Base-by-base conservation (phyloP, 2,797 vertebrate species). In the Onychomys arenicola region DNA sequence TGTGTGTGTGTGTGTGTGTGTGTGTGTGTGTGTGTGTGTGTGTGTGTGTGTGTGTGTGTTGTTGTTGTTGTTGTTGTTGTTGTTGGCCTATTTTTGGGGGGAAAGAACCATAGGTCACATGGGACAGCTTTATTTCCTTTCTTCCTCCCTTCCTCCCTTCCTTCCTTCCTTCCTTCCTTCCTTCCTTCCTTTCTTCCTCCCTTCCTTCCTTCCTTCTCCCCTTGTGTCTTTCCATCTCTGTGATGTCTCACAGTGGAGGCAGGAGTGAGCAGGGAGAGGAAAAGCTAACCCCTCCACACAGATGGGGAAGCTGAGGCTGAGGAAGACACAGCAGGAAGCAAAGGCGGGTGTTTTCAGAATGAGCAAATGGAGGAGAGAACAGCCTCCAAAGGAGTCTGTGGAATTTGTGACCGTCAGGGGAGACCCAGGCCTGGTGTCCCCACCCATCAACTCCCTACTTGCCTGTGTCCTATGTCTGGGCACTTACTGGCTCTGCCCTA, bases 201-300 rank as follows among this genome's bases (percentile, higher is more conserved):
- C 55, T 17, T 1, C 29, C 25, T 29, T 13, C 5, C 9, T 32
- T 11, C 17, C 13, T 2, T 12, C 21, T 21, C 0, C 2, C 32
- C 52, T 7, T n/a, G 12, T 25, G 57, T 10, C 59, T 2, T n/a
- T 43, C 63, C 59, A 5, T 80, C 57, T 65, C 88, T 40, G 23
- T 6, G 55, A 59, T 25, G 6, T 59, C 59, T 52, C 63, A 91
- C 63, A 13, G 17, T 46, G n/a, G 11, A n/a, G 49, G 63, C 75
- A 12, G 17, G 83, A 82, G 67, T 17, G 3, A 46, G 7, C 1
- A 37, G 13, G 27, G 17, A 2, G 1, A 46, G 46, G 49, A 21
- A 0, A 17, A 0, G 21, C n/a, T 25, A 16, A 84, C 17, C 16
- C 86, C 43, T 46, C 1, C 2, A 11, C 57, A 49, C 59, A 92